Evolutionary conservation across 2,113 vertebrate species (phyloP).

Genomic region (Sialia sialis): DNA sequence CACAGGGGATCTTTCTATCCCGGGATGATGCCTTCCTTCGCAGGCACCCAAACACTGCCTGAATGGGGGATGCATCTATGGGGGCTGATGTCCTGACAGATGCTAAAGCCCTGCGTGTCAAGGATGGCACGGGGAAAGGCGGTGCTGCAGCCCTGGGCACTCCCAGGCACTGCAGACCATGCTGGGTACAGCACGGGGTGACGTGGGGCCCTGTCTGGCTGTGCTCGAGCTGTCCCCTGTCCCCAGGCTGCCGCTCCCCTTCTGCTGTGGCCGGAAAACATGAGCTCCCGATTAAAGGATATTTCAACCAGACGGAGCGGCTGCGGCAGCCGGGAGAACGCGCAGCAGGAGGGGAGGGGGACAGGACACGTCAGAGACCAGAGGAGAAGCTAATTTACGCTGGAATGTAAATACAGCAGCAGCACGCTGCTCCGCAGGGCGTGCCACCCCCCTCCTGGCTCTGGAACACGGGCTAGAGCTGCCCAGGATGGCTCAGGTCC

Average conservation of each 20-base stretch:
- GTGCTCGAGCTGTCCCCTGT: neutral
- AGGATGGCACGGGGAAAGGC: accelerated
- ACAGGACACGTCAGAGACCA: neutral
- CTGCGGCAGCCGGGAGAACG: neutral
- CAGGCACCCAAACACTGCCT: neutral
- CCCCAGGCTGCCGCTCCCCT: neutral
- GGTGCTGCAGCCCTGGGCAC: neutral
- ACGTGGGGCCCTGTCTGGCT: accelerated
- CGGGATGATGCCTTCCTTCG: accelerated
- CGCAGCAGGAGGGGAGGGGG: neutral
- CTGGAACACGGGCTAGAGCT: neutral
- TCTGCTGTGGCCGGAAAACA: neutral
- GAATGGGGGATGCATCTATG: accelerated
- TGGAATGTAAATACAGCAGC: conserved; percentile 52
- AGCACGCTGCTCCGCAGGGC: neutral
- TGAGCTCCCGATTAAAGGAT: neutral
- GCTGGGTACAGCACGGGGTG: neutral
- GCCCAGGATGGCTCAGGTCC: neutral
- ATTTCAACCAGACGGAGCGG: neutral
- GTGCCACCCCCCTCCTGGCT: neutral
- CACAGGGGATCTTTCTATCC: neutral
- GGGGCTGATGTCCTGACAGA: neutral
- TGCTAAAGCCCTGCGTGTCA: neutral
- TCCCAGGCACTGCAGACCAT: accelerated
- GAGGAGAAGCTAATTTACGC: neutral